These are phyloP conservation scores for Netta rufina DNA, from an alignment of 2,797 vertebrate genomes.

Conservation along the genomic window DNA sequence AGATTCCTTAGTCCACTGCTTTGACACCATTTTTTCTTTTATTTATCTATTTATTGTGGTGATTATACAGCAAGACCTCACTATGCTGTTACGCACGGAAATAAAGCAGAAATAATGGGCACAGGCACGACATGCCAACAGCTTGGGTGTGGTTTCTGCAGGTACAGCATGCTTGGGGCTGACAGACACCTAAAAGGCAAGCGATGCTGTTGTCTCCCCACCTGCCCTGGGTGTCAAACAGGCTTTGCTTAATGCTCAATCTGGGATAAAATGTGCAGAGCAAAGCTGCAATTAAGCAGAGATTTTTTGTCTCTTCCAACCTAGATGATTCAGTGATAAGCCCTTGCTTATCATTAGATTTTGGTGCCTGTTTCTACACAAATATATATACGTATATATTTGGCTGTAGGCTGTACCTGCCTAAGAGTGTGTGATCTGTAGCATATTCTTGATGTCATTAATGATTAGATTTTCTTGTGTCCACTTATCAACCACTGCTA, in stretches of 20 bases:
- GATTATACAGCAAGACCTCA: not conserved
- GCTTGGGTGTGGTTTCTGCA: not conserved
- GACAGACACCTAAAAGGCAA: not conserved
- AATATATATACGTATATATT: not conserved
- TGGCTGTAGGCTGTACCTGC: not conserved
- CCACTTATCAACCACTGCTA: rapidly evolving
- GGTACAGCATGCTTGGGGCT: not conserved
- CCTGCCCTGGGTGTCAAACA: not conserved
- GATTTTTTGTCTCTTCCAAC: not conserved
- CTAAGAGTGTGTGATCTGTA: not conserved
- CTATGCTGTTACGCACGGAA: not conserved
- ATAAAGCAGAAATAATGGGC: not conserved
- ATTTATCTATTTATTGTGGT: not conserved
- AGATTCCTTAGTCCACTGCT: not conserved
- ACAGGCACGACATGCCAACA: not conserved
- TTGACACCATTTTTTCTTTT: not conserved
- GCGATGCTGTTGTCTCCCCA: not conserved
- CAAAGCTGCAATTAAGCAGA: not conserved
- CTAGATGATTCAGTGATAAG: no score
- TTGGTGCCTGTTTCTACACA: not conserved
- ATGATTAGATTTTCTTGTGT: not conserved
- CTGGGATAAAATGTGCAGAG: not conserved
- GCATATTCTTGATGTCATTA: not conserved
- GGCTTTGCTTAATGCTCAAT: not conserved
- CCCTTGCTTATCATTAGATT: rapidly evolving